Evolutionary conservation across 2,888 invertebrate species (phyloP).

Genomic region (Chironomus riparius): DNA sequence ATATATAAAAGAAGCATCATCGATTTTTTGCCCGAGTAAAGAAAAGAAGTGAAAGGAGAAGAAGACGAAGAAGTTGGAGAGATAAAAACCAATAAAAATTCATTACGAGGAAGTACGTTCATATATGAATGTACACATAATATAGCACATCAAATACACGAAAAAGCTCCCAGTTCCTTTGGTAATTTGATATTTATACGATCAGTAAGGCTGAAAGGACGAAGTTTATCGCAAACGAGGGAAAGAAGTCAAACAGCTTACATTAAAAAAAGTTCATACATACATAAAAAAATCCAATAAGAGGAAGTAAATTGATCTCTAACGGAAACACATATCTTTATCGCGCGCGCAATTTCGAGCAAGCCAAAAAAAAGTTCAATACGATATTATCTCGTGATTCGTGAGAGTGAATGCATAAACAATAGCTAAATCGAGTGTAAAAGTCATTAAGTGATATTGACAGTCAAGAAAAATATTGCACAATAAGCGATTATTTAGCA

Average conservation of each 20-base stretch:
- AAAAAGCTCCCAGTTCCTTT: not conserved
- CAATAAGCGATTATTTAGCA: slow-evolving; percentile 9
- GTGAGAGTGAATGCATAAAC: not conserved
- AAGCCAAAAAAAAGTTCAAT: not conserved
- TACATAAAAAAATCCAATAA: not conserved
- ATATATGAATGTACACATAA: not conserved
- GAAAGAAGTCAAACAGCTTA: not conserved
- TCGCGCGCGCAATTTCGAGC: not conserved
- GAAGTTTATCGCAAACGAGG: not conserved
- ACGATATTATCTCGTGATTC: not conserved
- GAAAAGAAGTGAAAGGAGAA: not conserved
- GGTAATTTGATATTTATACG: slow-evolving; percentile 9
- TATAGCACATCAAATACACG: not conserved
- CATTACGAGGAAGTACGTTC: not conserved
- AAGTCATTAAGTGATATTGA: slow-evolving; percentile 12
- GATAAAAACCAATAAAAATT: not conserved
- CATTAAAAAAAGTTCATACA: not conserved
- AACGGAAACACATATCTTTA: not conserved
- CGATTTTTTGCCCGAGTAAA: not conserved
- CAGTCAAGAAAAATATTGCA: slow-evolving; percentile 9
- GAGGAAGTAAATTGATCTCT: not conserved
- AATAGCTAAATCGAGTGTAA: slow-evolving; percentile 1
- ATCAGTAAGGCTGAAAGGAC: not conserved
- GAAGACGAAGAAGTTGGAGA: not conserved
- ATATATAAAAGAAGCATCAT: not conserved